Evolutionary conservation across 1,140 invertebrate genomes (phyloP).

Genomic region (Pseudomyrmex cubaensis): DNA sequence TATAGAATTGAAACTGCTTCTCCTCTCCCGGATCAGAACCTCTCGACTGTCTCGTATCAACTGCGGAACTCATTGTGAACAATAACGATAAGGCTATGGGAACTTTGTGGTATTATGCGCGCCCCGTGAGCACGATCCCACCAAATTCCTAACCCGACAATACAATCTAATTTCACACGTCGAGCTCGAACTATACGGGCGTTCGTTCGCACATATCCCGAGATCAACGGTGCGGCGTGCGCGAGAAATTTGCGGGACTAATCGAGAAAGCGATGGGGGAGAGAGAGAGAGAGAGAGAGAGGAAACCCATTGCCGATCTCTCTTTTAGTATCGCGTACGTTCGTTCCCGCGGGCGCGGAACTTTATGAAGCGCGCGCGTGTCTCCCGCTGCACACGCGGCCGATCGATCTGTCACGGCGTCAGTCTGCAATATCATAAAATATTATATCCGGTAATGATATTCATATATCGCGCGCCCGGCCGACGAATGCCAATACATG

Average conservation of each 20-base stretch:
- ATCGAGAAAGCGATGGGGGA: constrained; percentile 37
- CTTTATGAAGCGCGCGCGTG: constrained; percentile 63
- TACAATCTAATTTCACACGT: constrained; percentile 55
- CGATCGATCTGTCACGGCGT: constrained; percentile 80
- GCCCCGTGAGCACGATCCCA: not conserved
- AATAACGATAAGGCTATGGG: constrained; percentile 53
- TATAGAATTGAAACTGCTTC: no score
- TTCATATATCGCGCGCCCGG: constrained; percentile 74
- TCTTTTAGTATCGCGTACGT: not conserved
- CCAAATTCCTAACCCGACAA: constrained; percentile 38
- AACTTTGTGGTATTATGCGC: constrained; percentile 35
- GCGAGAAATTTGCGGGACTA: constrained; percentile 34
- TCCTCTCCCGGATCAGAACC: no score
- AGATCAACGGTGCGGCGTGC: constrained; percentile 43
- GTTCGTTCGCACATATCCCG: constrained; percentile 4
- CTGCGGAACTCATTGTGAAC: constrained; percentile 23
- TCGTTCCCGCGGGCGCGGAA: constrained; percentile 40
- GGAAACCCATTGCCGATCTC: constrained; percentile 36
- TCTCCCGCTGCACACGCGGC: constrained; percentile 54
- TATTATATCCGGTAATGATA: constrained; percentile 76
- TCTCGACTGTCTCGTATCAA: constrained; percentile 5
- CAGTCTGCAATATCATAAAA: constrained; percentile 75
- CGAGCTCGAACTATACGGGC: not conserved
- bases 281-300: no score
- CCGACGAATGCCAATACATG: constrained; percentile 72